phyloP scores from a whole-genome alignment of 1,140 invertebrate species.

The Achatina immaculata region DNA sequence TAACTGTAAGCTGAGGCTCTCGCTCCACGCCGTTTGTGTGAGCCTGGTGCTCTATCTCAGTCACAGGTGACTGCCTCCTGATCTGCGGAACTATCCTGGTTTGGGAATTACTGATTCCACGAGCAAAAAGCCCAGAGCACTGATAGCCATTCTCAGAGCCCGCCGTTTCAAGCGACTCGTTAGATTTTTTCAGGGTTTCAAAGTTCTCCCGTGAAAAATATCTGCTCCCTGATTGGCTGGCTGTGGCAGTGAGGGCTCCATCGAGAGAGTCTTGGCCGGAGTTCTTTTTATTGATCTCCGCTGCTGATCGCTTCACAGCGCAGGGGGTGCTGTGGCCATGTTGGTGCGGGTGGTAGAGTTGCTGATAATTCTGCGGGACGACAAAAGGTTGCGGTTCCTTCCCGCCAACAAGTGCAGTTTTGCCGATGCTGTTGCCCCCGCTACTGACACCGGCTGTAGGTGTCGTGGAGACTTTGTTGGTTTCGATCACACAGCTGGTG shows the following conservation, averaged over 20 bases:
- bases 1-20: neutral
- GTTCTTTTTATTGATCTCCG: constrained; percentile 8
- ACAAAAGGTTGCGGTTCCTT: constrained; percentile 19
- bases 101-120: neutral
- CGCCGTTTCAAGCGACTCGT: neutral
- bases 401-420: neutral
- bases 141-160: neutral
- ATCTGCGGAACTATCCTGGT: neutral
- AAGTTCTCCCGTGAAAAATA: neutral
- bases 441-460: neutral
- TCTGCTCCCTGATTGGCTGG: constrained; percentile 14
- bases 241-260: neutral
- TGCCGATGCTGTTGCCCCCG: neutral
- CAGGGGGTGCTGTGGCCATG: neutral
- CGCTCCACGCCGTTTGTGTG: constrained; percentile 23
- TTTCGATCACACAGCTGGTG: neutral
- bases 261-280: neutral
- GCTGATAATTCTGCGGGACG: constrained; percentile 29
- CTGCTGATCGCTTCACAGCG: neutral
- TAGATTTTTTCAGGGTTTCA: neutral
- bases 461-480: neutral
- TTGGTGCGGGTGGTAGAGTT: constrained; percentile 12
- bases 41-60: neutral
- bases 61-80: neutral
- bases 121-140: neutral